Evolutionary conservation across 1,140 invertebrate genomes (phyloP).

Genomic region (Agrypnia vestita): DNA sequence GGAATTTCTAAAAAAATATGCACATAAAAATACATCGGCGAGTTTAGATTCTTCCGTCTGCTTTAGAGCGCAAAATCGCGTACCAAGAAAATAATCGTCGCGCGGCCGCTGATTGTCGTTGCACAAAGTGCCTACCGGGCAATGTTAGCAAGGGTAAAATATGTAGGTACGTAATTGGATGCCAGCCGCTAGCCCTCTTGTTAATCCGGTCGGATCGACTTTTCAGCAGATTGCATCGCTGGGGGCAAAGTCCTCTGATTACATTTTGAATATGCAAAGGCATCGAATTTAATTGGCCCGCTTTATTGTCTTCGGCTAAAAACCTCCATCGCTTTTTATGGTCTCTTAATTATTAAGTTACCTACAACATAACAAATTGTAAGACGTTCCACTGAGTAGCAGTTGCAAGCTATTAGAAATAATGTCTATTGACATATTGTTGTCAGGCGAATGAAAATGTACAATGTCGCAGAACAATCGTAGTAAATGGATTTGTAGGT

Average conservation of each 20-base stretch:
- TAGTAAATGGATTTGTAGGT: too few relatives aligned
- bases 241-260: neutral
- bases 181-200: constrained; percentile 37
- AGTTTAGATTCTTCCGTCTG: too few relatives aligned
- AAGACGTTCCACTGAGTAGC: neutral
- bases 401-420: neutral
- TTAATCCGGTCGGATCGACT: constrained; percentile 45
- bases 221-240: constrained; percentile 22
- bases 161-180: neutral
- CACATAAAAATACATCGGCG: too few relatives aligned
- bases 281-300: constrained; percentile 30
- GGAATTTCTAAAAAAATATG: too few relatives aligned
- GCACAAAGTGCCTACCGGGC: too few relatives aligned
- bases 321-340: neutral
- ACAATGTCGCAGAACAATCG: too few relatives aligned
- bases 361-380: constrained; percentile 22
- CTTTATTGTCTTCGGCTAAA: neutral
- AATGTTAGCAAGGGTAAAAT: too few relatives aligned
- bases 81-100: too few relatives aligned
- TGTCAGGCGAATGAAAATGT: too few relatives aligned
- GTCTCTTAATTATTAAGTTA: constrained; percentile 31
- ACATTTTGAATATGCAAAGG: constrained; percentile 16
- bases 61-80: too few relatives aligned
- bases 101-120: too few relatives aligned
- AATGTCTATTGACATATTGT: too few relatives aligned